Evolutionary conservation across 2,113 vertebrate species (phyloP).

Genomic region (Pseudopodoces humilis): DNA sequence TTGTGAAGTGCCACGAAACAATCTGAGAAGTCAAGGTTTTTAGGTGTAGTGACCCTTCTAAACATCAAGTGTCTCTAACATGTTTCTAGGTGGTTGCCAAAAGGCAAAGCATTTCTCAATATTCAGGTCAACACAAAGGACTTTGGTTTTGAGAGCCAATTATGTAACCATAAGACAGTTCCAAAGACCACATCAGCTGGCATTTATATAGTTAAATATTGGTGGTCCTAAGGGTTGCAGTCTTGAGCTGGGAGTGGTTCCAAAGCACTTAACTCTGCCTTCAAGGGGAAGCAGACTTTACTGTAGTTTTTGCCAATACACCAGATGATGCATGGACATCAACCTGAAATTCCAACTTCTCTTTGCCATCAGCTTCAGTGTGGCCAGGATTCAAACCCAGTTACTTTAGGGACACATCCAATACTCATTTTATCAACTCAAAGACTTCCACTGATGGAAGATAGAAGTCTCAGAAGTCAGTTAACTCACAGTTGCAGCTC

Average conservation of each 20-base stretch:
- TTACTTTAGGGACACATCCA: conserved; percentile 34
- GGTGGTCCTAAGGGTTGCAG: background rate
- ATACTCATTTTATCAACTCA: background rate
- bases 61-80: background rate
- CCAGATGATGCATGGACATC: background rate
- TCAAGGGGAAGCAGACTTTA: background rate
- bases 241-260: background rate
- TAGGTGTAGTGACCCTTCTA: background rate
- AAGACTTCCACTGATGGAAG: background rate
- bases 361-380: background rate
- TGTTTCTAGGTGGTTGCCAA: background rate
- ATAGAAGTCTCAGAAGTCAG: background rate
- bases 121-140: background rate
- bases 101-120: background rate
- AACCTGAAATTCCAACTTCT: background rate
- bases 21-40: background rate
- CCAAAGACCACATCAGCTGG: background rate
- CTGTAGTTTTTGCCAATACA: background rate
- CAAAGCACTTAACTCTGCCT: conserved; percentile 16
- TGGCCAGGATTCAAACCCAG: background rate
- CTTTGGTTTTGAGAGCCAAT: background rate
- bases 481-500: background rate
- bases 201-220: background rate
- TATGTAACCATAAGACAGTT: background rate
- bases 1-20: background rate